Evolutionary conservation across 2,113 vertebrate species (phyloP).

Genomic region (Megaceryle torquata): DNA sequence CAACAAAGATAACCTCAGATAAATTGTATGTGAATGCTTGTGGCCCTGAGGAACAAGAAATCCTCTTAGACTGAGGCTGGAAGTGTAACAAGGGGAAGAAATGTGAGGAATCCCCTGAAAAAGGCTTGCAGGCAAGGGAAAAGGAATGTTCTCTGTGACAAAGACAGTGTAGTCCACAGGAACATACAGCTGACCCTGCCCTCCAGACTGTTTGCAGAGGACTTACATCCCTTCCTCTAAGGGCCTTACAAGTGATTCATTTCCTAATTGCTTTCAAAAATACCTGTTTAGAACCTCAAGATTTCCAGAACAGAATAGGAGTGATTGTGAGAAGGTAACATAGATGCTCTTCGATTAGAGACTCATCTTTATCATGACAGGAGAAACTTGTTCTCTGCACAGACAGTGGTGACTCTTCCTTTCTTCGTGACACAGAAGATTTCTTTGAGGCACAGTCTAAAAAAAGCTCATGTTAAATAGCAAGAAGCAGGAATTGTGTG

Average conservation of each 20-base stretch:
- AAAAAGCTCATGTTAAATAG: background rate
- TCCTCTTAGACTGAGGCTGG: background rate
- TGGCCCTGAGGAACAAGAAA: background rate
- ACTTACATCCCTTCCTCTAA: background rate
- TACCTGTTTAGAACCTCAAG: background rate
- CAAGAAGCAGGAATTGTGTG: background rate
- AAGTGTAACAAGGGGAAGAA: background rate
- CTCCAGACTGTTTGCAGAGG: background rate
- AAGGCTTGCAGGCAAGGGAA: background rate
- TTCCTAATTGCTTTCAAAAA: background rate
- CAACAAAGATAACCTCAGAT: background rate
- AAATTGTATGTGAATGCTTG: background rate
- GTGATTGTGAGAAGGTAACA: background rate
- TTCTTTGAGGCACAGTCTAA: background rate
- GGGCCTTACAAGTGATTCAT: background rate
- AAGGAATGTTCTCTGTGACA: background rate
- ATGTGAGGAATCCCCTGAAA: background rate
- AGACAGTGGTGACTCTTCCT: background rate
- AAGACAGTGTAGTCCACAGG: background rate
- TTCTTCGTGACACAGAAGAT: background rate
- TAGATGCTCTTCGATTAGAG: background rate
- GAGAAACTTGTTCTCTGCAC: background rate
- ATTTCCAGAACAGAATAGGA: background rate
- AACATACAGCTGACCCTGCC: background rate
- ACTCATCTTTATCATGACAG: background rate